phyloP scores from a whole-genome alignment of 2,113 vertebrate species.

The Cygnus buccinator region DNA sequence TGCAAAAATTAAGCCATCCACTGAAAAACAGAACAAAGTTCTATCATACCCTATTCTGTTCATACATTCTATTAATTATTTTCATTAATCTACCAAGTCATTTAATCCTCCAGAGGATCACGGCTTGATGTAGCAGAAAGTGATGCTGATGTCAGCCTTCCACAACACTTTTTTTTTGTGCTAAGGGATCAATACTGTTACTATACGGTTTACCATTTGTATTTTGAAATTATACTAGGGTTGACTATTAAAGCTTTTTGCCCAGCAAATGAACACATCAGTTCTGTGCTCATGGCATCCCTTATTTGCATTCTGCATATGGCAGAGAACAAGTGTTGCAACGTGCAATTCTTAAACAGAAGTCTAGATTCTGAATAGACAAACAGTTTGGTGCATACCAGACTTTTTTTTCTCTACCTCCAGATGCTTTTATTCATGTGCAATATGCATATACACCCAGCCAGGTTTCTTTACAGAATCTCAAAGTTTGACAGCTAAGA shows the following conservation, averaged over 20 bases:
- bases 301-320: neutral
- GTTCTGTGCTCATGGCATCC: neutral
- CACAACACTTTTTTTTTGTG: no score
- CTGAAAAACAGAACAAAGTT: neutral
- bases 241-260: rapidly evolving
- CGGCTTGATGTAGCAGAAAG: neutral
- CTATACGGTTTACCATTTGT: neutral
- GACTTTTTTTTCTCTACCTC: neutral
- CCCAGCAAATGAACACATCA: neutral
- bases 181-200: neutral
- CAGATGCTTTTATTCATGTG: neutral
- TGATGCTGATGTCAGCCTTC: neutral
- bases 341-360: neutral
- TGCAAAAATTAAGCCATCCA: neutral
- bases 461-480: neutral
- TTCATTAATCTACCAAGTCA: neutral
- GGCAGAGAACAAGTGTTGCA: neutral
- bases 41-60: neutral
- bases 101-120: neutral
- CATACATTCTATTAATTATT: neutral
- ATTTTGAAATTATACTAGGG: neutral
- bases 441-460: neutral
- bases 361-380: neutral
- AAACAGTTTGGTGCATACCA: neutral
- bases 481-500: neutral